Conservation (phyloP, 2,888 invertebrate genomes). For the Laspeyria flexula region DNA sequence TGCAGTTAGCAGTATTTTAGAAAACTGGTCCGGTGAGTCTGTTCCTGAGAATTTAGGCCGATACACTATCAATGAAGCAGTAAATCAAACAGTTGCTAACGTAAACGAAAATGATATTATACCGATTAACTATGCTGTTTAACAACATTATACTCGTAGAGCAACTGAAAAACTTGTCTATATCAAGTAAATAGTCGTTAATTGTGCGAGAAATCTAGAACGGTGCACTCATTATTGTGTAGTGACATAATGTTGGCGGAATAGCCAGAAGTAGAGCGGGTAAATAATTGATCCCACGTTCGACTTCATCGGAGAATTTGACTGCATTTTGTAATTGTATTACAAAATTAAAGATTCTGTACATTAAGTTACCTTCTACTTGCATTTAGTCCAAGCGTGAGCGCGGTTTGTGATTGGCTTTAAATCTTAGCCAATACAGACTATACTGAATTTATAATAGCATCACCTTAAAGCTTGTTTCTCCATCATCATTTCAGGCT, state of each 20-base stretch:
- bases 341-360: conserved; percentile 49
- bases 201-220: conserved; percentile 64
- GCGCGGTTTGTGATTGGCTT: conserved; percentile 42
- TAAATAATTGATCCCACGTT: conserved; percentile 81
- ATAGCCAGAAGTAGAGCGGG: conserved; percentile 60
- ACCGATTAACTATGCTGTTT: conserved; percentile 44
- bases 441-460: conserved; percentile 40
- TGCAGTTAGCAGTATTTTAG: conserved; percentile 35
- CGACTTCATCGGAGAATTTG: conserved; percentile 67
- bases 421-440: conserved; percentile 50
- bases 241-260: conserved; percentile 64
- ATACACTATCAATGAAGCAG: conserved; percentile 55
- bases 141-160: conserved; percentile 41
- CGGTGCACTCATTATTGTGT: conserved; percentile 51
- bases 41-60: conserved; percentile 60
- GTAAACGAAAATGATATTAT: conserved; percentile 47
- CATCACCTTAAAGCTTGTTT: conserved; percentile 33
- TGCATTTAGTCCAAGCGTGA: conserved; percentile 42
- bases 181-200: conserved; percentile 54
- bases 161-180: conserved; percentile 45
- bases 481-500: too few species aligned
- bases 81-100: conserved; percentile 53
- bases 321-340: conserved; percentile 53
- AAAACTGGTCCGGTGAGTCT: conserved; percentile 62
- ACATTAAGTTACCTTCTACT: conserved; percentile 40